These are phyloP conservation scores for Drosophila kikkawai DNA, from an alignment of 1,140 invertebrate species.

Conservation along the genomic window DNA sequence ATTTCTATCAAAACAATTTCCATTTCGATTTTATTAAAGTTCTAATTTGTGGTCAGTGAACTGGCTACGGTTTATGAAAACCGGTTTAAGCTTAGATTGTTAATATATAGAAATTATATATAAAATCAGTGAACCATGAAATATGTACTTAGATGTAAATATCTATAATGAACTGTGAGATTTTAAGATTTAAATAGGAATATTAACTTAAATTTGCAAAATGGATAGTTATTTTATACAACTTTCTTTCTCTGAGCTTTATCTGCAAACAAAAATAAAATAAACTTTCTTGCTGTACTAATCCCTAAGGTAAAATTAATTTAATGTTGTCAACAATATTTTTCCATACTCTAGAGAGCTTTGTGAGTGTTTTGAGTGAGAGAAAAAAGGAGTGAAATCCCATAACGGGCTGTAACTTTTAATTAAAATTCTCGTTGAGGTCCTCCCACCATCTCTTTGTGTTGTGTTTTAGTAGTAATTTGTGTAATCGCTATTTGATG, in stretches of 20 bases:
- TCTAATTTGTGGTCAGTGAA: slow-evolving; percentile 52
- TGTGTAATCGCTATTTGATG: slow-evolving; percentile 57
- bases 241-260: background rate
- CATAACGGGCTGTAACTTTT: slow-evolving; percentile 64
- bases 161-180: background rate
- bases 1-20: slow-evolving; percentile 30
- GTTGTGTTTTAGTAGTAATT: slow-evolving; percentile 53
- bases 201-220: background rate
- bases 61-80: slow-evolving; percentile 23
- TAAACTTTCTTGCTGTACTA: background rate
- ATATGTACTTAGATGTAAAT: background rate
- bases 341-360: slow-evolving; percentile 31
- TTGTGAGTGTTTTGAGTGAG: background rate
- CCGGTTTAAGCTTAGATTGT: slow-evolving; percentile 2
- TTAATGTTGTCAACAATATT: slow-evolving; percentile 70
- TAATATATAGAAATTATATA: slow-evolving; percentile 15
- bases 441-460: slow-evolving; percentile 3
- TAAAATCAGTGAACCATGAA: slow-evolving; percentile 14
- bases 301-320: slow-evolving; percentile 61
- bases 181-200: background rate
- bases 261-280: background rate
- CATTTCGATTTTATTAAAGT: slow-evolving; percentile 51
- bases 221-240: no score
- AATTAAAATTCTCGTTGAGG: slow-evolving; percentile 60
- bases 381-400: slow-evolving; percentile 6